Percentiles rank a stretch among this genome's conserved stretches.
Evolutionary conservation across 2,797 vertebrate genomes (phyloP).

Genomic region (Cryptoprocta ferox): DNA sequence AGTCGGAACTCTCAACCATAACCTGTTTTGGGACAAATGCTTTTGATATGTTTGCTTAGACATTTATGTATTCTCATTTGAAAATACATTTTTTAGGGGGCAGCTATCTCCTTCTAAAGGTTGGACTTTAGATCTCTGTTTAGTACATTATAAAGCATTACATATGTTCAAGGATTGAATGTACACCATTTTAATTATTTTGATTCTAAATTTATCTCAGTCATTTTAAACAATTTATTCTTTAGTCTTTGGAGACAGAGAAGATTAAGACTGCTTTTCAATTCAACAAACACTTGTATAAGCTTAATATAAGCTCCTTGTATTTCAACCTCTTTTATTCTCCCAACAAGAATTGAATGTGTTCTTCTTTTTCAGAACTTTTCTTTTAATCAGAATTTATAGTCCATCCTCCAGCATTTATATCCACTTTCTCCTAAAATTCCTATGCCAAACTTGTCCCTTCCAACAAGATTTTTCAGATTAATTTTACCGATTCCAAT

Average conservation of each 20-base stretch:
- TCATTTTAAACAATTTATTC: slow-evolving; percentile 31
- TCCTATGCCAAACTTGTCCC: not conserved
- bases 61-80: not conserved
- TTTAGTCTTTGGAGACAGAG: slow-evolving; percentile 12
- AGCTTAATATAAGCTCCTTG: slow-evolving; percentile 63
- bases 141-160: not conserved
- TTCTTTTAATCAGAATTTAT: slow-evolving; percentile 31
- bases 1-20: not conserved
- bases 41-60: not conserved
- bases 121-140: not conserved
- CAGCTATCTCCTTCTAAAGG: not conserved
- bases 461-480: not conserved
- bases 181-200: slow-evolving; percentile 46
- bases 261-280: slow-evolving; percentile 60
- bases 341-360: not conserved
- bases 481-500: slow-evolving; percentile 4
- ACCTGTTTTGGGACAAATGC: not conserved
- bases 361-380: not conserved
- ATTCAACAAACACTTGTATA: slow-evolving; percentile 48
- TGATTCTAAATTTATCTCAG: slow-evolving; percentile 35
- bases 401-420: not conserved
- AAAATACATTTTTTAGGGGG: slow-evolving; percentile 1
- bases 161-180: not conserved
- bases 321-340: slow-evolving; percentile 53
- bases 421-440: not conserved